Percentiles rank a stretch among this genome's conserved stretches.
Conservation (phyloP, 2,888 invertebrate species). For the Drosophila ezoana region DNA sequence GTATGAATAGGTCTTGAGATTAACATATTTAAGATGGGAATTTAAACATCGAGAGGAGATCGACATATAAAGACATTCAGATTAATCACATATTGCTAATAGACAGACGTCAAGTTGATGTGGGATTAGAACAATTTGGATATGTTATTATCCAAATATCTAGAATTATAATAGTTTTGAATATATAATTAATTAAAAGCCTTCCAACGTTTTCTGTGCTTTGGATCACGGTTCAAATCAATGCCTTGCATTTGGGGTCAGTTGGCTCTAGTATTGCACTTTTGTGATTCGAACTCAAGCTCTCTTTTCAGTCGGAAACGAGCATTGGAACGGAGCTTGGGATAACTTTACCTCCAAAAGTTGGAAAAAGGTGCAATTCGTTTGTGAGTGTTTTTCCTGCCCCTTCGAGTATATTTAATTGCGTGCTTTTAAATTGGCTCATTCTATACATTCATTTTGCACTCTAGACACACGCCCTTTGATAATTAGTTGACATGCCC, state of each 20-base stretch:
- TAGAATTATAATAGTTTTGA: too few relatives aligned
- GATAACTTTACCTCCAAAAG: too few relatives aligned
- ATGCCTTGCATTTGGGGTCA: too few relatives aligned
- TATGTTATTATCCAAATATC: too few relatives aligned
- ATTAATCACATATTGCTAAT: background rate
- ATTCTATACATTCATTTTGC: constrained; percentile 17
- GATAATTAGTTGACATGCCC: constrained; percentile 69
- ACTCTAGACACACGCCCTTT: constrained; percentile 59
- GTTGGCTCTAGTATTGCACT: too few relatives aligned
- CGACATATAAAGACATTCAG: constrained; percentile 7
- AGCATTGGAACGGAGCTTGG: too few relatives aligned
- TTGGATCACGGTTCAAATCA: too few relatives aligned
- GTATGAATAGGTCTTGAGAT: constrained; percentile 39
- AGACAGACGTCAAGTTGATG: background rate
- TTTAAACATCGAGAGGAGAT: constrained; percentile 13
- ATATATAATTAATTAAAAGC: too few relatives aligned
- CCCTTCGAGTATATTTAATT: constrained; percentile 11
- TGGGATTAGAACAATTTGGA: background rate
- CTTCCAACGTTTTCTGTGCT: too few relatives aligned
- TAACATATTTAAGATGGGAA: constrained; percentile 31
- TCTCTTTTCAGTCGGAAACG: too few relatives aligned
- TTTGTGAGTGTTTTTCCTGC: background rate
- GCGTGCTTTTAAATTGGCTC: constrained; percentile 13
- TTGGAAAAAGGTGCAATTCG: background rate
- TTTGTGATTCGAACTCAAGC: too few relatives aligned